These are phyloP conservation scores for Nanorana parkeri DNA, from an alignment of 2,113 vertebrate species.

Conservation along the genomic window DNA sequence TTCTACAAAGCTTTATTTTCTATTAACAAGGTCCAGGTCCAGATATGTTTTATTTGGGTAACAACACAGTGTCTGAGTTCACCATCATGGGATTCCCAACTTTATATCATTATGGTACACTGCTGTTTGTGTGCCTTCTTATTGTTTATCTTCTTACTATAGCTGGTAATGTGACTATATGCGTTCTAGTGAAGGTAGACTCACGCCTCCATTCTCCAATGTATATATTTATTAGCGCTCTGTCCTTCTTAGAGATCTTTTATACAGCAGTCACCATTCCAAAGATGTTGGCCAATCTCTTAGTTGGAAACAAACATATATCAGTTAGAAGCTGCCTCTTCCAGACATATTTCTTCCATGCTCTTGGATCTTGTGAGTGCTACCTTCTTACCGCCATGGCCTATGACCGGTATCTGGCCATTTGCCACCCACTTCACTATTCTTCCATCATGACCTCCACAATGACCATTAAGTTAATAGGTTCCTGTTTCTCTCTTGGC, in stretches of 20 bases:
- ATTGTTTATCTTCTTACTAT: constrained; percentile 63
- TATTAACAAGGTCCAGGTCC: too few relatives aligned
- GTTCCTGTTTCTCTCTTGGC: constrained; percentile 64
- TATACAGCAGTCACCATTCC: constrained; percentile 68
- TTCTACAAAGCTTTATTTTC: too few relatives aligned
- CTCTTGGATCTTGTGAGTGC: constrained; percentile 66
- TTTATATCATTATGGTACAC: constrained; percentile 11
- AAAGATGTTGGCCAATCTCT: constrained; percentile 67
- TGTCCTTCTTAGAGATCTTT: constrained; percentile 68
- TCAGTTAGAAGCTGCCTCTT: constrained; percentile 66
- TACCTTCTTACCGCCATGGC: constrained; percentile 70
- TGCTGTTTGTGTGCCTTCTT: constrained; percentile 63
- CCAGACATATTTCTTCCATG: constrained; percentile 70
- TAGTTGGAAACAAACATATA: constrained; percentile 63
- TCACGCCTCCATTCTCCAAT: constrained; percentile 62
- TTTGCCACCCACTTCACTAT: constrained; percentile 67
- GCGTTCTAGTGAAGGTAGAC: constrained; percentile 60
- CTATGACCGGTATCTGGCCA: constrained; percentile 67
- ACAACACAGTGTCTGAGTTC: constrained; percentile 57
- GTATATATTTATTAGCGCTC: constrained; percentile 68
- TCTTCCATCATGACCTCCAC: constrained; percentile 62
- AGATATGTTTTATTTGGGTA: too few relatives aligned
- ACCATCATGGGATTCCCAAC: constrained; percentile 67
- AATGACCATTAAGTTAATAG: constrained; percentile 58
- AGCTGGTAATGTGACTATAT: constrained; percentile 63